A percentile compares a stretch with the other conserved stretches of the same genome.
These are phyloP conservation scores for Bubo scandiacus DNA, from an alignment of 2,113 vertebrate genomes.

Conservation along the genomic window DNA sequence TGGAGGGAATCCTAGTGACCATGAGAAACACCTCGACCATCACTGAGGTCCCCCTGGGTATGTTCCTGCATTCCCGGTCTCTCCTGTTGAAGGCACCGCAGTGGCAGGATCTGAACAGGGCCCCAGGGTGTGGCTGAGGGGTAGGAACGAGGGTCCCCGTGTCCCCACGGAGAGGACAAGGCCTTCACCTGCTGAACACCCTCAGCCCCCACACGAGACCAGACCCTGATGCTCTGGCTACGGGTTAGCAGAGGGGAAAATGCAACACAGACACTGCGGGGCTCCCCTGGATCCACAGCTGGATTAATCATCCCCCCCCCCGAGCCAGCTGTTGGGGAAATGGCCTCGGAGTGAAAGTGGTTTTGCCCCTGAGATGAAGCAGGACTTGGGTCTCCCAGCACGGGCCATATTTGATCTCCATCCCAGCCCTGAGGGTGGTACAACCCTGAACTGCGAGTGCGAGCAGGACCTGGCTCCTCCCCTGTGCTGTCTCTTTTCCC, in stretches of 20 bases:
- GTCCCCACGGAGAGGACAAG: not conserved
- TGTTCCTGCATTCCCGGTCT: not conserved
- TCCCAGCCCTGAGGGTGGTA: not conserved
- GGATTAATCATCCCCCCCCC: not conserved
- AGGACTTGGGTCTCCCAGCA: not conserved
- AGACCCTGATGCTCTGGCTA: not conserved
- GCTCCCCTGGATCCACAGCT: not conserved
- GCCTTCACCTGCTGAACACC: not conserved
- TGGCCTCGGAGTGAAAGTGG: not conserved
- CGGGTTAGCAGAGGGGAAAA: not conserved
- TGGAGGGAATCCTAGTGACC: constrained; percentile 73
- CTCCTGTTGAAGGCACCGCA: not conserved
- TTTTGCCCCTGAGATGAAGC: not conserved
- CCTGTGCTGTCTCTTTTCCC: not conserved
- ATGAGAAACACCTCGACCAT: constrained; percentile 71
- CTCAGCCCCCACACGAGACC: not conserved
- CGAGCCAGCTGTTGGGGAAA: not conserved
- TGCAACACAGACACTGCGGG: not conserved
- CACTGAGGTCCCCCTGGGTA: constrained; percentile 76
- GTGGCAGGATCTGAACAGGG: not conserved
- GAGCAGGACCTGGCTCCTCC: not conserved
- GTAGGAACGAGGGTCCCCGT: not conserved
- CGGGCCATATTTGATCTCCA: not conserved
- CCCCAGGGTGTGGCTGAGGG: rapidly evolving
- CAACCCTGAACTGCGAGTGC: not conserved